A percentile compares a stretch with the other conserved stretches of the same genome.
phyloP scores from a whole-genome alignment of 2,888 invertebrate species.

The Rhodophaea formosa region DNA sequence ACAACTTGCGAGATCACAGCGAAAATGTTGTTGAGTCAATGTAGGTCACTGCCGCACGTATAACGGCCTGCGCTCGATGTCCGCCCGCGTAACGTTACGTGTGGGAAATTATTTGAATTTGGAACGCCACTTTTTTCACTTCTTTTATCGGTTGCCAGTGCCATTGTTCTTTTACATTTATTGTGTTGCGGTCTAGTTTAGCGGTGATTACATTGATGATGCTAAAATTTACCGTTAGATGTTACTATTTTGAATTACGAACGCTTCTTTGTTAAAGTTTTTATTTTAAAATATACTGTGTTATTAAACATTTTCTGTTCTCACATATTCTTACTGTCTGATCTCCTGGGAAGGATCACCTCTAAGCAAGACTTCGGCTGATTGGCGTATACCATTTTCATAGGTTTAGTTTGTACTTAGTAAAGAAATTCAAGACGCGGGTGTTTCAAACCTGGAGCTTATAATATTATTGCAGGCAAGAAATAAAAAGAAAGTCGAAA shows the following conservation, averaged over 20 bases:
- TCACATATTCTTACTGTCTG: not conserved
- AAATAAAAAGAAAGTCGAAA: too few species aligned
- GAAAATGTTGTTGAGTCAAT: constrained; percentile 59
- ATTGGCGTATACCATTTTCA: too few species aligned
- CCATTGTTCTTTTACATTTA: constrained; percentile 68
- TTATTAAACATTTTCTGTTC: not conserved
- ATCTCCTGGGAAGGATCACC: not conserved
- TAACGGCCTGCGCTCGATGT: constrained; percentile 76
- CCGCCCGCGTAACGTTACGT: constrained; percentile 81
- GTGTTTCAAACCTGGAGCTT: too few species aligned
- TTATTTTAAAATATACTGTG: not conserved
- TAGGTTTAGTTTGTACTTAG: too few species aligned
- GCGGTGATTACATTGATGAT: constrained; percentile 41
- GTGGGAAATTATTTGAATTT: constrained; percentile 81
- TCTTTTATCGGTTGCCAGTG: constrained; percentile 63
- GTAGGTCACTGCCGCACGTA: constrained; percentile 78
- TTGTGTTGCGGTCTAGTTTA: constrained; percentile 63
- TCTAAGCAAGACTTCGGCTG: too few species aligned
- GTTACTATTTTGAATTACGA: constrained; percentile 22
- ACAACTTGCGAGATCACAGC: constrained; percentile 53
- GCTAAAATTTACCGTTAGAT: constrained; percentile 37
- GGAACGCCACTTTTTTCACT: constrained; percentile 63
- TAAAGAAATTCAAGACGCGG: too few species aligned
- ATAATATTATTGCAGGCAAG: too few species aligned
- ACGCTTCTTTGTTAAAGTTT: constrained; percentile 16